These are phyloP conservation scores for Rattus norvegicus DNA, from an alignment of 2,113 vertebrate species.

Conservation along the genomic window GRCr8 NC_086039.1:25450501-25451000, in stretches of 20 bases:
- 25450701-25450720: neutral
- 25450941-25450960: neutral
- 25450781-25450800: neutral
- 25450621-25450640: rapidly evolving
- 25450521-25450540: neutral
- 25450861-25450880: neutral
- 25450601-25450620: rapidly evolving
- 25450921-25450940: neutral
- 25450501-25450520: neutral
- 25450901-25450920: neutral
- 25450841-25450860: neutral
- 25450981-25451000: neutral
- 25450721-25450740: neutral
- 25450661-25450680: neutral
- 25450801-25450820: neutral
- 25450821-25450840: neutral
- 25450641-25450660: neutral
- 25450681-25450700: rapidly evolving
- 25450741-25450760: neutral
- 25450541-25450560: neutral
- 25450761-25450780: neutral
- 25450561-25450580: rapidly evolving
- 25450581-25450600: rapidly evolving
- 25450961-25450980: neutral
- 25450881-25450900: neutral